These are phyloP conservation scores for Coregonus suidteri DNA, from an alignment of 2,797 vertebrate genomes.

Conservation along the genomic window DNA sequence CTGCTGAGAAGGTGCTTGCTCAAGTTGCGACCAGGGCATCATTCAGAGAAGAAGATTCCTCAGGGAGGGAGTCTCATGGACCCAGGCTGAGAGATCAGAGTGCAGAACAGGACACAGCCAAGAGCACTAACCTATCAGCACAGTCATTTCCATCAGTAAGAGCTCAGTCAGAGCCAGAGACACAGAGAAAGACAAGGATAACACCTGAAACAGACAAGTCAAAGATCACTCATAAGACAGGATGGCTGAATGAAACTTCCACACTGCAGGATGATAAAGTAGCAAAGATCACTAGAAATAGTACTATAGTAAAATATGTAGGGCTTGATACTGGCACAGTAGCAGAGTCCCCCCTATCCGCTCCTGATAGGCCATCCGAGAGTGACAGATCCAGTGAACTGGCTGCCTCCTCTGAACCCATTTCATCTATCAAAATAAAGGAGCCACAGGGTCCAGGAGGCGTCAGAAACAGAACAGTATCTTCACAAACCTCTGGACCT, in stretches of 20 bases:
- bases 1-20: conserved; percentile 18
- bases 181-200: not conserved
- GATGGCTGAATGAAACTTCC: conserved; percentile 2
- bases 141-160: conserved; percentile 3
- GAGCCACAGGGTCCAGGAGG: conserved; percentile 17
- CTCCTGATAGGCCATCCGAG: conserved; percentile 15
- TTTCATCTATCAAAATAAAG: not conserved
- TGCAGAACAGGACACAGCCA: conserved; percentile 21
- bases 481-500: conserved; percentile 4
- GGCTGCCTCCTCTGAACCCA: conserved; percentile 8
- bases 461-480: conserved; percentile 3
- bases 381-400: conserved; percentile 13
- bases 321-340: not conserved
- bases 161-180: not conserved
- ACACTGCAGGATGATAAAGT: not conserved
- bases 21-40: conserved; percentile 24
- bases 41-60: conserved; percentile 19
- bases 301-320: not conserved
- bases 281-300: not conserved
- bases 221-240: conserved; percentile 8
- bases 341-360: not conserved
- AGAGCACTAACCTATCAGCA: conserved; percentile 3
- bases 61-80: not conserved
- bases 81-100: conserved; percentile 19
- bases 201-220: conserved; percentile 9